Percentiles rank a stretch among this genome's conserved stretches.
These are phyloP conservation scores for Meta bourneti DNA, from an alignment of 2,888 invertebrate genomes.

Conservation along the genomic window DNA sequence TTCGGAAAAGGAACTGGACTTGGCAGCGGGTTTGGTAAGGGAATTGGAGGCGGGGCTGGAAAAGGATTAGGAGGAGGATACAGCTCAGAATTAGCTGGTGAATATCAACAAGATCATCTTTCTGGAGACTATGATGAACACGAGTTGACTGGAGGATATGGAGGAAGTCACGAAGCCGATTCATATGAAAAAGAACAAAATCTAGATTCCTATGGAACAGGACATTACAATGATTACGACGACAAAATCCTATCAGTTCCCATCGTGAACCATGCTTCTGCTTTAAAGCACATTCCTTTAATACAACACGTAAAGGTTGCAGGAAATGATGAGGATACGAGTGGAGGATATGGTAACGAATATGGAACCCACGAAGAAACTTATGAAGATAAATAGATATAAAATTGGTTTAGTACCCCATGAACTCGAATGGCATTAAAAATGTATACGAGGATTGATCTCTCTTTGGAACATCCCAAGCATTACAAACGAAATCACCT, in stretches of 20 bases:
- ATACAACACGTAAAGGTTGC: slow-evolving; percentile 50
- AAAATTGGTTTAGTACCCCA: neutral
- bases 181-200: slow-evolving; percentile 34
- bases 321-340: slow-evolving; percentile 33
- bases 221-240: slow-evolving; percentile 47
- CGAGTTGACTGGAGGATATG: slow-evolving; percentile 26
- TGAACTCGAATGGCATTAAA: neutral
- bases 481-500: slow-evolving; percentile 1
- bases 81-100: slow-evolving; percentile 16
- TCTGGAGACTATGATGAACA: slow-evolving; percentile 38
- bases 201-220: slow-evolving; percentile 29
- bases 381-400: slow-evolving; percentile 39
- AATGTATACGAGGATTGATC: neutral
- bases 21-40: slow-evolving; percentile 36
- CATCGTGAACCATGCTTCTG: slow-evolving; percentile 19
- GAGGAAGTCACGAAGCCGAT: slow-evolving; percentile 21
- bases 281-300: slow-evolving; percentile 50
- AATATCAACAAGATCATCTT: slow-evolving; percentile 22
- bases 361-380: slow-evolving; percentile 43
- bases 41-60: slow-evolving; percentile 36
- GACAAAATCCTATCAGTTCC: slow-evolving; percentile 56
- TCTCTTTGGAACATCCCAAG: neutral
- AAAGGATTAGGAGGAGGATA: slow-evolving; percentile 57
- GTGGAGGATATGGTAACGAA: slow-evolving; percentile 42
- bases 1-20: slow-evolving; percentile 37